These are phyloP conservation scores for Pristionchus japonicus DNA, from an alignment of 2,888 invertebrate genomes.

Conservation along the genomic window DNA sequence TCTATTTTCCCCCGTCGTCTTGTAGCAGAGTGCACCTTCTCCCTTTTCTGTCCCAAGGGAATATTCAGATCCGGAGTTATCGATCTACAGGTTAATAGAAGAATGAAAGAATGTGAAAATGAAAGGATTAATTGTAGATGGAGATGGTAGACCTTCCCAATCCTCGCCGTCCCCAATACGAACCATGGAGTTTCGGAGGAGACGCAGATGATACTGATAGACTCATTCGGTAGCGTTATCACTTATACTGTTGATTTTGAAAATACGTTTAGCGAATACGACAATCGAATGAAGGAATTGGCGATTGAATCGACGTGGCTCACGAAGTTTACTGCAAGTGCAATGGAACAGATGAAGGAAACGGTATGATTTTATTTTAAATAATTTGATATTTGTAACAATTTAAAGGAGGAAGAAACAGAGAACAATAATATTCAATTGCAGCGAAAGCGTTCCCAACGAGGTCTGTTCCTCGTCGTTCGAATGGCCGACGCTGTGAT, in stretches of 20 bases:
- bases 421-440: neutral
- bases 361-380: neutral
- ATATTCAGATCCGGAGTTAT: slow-evolving; percentile 86
- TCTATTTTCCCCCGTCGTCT: slow-evolving; percentile 74
- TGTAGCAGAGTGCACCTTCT: slow-evolving; percentile 92
- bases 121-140: neutral
- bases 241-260: neutral
- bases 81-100: slow-evolving; percentile 84
- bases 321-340: slow-evolving; percentile 21
- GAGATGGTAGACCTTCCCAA: slow-evolving; percentile 40
- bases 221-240: slow-evolving; percentile 46
- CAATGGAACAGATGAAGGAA: slow-evolving; percentile 40
- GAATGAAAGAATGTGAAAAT: neutral
- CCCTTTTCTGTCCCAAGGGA: slow-evolving; percentile 94
- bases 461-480: slow-evolving; percentile 60
- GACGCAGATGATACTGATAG: slow-evolving; percentile 22
- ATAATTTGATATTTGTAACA: neutral
- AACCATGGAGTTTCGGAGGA: slow-evolving; percentile 42
- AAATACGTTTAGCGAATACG: slow-evolving; percentile 28
- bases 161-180: slow-evolving; percentile 25
- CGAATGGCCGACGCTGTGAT: slow-evolving; percentile 54
- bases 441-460: slow-evolving; percentile 46
- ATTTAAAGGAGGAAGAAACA: too few relatives aligned
- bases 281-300: slow-evolving; percentile 33
- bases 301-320: slow-evolving; percentile 29